Evolutionary conservation across 2,888 invertebrate species (phyloP).

Genomic region (Thereva unica): DNA sequence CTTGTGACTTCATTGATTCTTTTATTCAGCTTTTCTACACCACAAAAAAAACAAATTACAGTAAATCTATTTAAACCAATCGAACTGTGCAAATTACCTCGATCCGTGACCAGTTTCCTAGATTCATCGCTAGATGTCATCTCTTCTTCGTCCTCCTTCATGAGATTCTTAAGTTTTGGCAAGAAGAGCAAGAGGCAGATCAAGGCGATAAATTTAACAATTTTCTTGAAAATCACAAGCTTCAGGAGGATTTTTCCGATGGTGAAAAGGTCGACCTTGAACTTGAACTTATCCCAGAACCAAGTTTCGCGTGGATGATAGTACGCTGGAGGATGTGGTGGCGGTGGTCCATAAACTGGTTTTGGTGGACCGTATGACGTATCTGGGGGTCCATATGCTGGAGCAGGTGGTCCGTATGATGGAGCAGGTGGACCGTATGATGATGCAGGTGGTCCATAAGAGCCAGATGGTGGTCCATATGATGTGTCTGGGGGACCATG

Average conservation of each 20-base stretch:
- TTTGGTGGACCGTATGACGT: constrained; percentile 60
- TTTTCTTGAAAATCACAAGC: constrained; percentile 77
- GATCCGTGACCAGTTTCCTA: constrained; percentile 49
- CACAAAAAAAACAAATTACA: neutral
- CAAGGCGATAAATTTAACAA: constrained; percentile 77
- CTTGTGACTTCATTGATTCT: constrained; percentile 60
- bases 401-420: constrained; percentile 47
- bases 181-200: constrained; percentile 76
- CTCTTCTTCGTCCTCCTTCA: constrained; percentile 49
- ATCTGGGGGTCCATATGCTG: constrained; percentile 55
- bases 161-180: constrained; percentile 64
- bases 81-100: constrained; percentile 43
- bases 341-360: constrained; percentile 59
- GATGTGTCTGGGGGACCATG: constrained; percentile 56
- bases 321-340: constrained; percentile 51
- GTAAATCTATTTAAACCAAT: neutral
- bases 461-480: constrained; percentile 43
- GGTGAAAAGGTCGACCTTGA: constrained; percentile 73
- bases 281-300: constrained; percentile 68
- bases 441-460: neutral
- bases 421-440: neutral
- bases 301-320: constrained; percentile 56
- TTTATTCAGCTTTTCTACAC: constrained; percentile 53
- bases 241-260: constrained; percentile 76
- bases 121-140: neutral